Percentiles rank a stretch among this genome's conserved stretches.
Evolutionary conservation across 2,888 invertebrate genomes (phyloP).

Genomic region (Apamea monoglypha): DNA sequence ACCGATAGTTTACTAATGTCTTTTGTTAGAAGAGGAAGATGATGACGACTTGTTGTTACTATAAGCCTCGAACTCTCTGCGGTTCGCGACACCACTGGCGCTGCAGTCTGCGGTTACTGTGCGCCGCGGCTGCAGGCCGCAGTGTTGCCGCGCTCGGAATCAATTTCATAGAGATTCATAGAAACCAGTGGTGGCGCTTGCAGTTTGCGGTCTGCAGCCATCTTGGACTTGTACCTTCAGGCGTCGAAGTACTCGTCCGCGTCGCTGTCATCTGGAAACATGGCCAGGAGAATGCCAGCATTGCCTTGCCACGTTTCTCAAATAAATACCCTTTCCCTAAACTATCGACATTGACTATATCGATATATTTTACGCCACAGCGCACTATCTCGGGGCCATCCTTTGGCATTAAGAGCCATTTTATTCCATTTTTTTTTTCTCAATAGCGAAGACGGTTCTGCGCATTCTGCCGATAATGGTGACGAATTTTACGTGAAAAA

Average conservation of each 20-base stretch:
- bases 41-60: no score
- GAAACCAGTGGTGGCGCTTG: no score
- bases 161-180: no score
- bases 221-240: no score
- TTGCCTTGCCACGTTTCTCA: not conserved
- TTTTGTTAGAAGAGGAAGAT: no score
- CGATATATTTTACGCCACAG: constrained; percentile 44
- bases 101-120: no score
- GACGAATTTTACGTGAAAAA: constrained; percentile 38
- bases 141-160: no score
- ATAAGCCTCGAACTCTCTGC: no score
- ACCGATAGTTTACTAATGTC: no score
- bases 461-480: constrained; percentile 51
- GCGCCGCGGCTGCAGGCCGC: no score
- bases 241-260: not conserved
- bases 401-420: constrained; percentile 63
- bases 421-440: constrained; percentile 50
- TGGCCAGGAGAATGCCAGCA: not conserved
- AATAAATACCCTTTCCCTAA: constrained; percentile 5
- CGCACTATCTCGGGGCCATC: constrained; percentile 49
- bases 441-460: constrained; percentile 16
- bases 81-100: no score
- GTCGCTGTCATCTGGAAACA: not conserved
- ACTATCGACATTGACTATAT: constrained; percentile 47
- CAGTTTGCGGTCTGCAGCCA: no score